Conservation (phyloP, 2,113 vertebrate species). For the Regulus satrapa region DNA sequence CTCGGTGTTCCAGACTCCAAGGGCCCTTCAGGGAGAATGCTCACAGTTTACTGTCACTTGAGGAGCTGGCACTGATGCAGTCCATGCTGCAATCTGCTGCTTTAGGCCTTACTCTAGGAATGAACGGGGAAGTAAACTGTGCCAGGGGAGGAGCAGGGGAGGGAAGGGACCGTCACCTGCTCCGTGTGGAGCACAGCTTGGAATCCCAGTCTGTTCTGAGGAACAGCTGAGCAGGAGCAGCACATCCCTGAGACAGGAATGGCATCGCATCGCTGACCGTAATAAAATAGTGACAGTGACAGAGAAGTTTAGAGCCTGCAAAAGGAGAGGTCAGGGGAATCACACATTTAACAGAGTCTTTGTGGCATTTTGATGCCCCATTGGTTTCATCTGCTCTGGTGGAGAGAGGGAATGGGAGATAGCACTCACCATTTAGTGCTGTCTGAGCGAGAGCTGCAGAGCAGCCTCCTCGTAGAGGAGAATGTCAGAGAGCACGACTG, state of each 20-base stretch:
- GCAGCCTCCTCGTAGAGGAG: neutral
- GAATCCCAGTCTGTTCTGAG: neutral
- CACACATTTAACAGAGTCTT: neutral
- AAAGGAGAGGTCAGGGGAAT: neutral
- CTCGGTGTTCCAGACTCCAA: neutral
- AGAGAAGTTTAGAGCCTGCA: neutral
- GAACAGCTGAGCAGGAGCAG: neutral
- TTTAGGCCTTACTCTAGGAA: neutral
- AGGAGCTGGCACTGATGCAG: neutral
- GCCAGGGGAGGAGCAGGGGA: neutral
- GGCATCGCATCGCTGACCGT: neutral
- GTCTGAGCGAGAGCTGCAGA: neutral
- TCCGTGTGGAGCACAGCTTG: neutral
- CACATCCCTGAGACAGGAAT: neutral
- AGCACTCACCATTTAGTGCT: neutral
- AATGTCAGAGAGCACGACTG: conserved; percentile 28
- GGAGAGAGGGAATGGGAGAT: neutral
- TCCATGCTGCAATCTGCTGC: neutral
- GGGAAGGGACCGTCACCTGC: neutral
- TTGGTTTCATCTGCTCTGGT: neutral
- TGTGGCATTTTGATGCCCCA: conserved; percentile 27
- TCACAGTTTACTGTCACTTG: neutral
- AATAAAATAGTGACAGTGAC: neutral
- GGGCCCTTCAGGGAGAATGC: neutral
- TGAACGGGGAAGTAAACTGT: neutral